Evolutionary conservation across 1,140 invertebrate species (phyloP).

Genomic region (Orchestia grillus): DNA sequence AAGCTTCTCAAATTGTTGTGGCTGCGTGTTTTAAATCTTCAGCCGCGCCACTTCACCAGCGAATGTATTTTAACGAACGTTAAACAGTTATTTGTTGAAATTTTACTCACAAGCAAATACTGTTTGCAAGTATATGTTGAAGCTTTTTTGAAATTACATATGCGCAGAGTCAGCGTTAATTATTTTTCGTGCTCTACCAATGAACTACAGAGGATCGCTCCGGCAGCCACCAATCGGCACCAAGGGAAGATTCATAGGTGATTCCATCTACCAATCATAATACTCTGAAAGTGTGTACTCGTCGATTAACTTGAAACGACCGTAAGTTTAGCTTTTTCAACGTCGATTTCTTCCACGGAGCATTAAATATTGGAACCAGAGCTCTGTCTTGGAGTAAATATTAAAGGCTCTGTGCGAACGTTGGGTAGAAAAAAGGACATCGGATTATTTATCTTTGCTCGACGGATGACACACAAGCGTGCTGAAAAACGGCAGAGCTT

Average conservation of each 20-base stretch:
- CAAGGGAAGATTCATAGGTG: background rate
- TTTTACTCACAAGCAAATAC: background rate
- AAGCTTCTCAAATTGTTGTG: slow-evolving; percentile 9
- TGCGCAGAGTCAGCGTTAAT: background rate
- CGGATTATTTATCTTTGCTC: slow-evolving; percentile 16
- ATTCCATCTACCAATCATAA: slow-evolving; percentile 20
- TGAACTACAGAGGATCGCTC: background rate
- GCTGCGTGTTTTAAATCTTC: slow-evolving; percentile 3
- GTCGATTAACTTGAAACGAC: background rate
- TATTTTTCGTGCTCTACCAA: background rate
- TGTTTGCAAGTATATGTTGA: background rate
- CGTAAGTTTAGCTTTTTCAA: background rate
- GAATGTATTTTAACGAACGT: background rate
- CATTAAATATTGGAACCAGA: background rate
- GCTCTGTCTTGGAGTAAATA: background rate
- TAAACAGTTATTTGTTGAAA: background rate
- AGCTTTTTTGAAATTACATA: background rate
- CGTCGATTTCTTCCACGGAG: background rate
- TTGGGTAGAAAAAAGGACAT: background rate
- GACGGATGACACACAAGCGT: slow-evolving; percentile 50
- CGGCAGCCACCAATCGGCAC: slow-evolving; percentile 27
- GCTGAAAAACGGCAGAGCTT: slow-evolving; percentile 39
- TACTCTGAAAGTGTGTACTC: background rate
- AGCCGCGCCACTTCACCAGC: background rate
- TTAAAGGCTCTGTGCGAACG: background rate